phyloP scores from a whole-genome alignment of 2,797 vertebrate species.

The Sebastes oblongus region DNA sequence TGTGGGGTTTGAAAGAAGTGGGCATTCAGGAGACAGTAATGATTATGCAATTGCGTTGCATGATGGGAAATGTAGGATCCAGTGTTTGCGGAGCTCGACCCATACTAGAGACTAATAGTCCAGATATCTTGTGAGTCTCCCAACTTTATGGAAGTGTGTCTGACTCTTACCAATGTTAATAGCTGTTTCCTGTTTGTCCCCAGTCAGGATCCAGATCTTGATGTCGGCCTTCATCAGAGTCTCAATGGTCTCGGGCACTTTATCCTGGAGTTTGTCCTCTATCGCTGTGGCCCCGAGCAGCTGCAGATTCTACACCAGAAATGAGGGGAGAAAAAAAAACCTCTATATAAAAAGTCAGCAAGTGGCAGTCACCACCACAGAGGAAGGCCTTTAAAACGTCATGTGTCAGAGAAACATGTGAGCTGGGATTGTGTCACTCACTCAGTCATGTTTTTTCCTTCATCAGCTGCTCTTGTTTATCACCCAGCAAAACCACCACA shows the following conservation, averaged over 20 bases:
- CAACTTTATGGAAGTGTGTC: background rate
- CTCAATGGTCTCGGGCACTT: constrained; percentile 98
- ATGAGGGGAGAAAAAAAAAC: constrained; percentile 8
- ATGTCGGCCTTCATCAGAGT: constrained; percentile 98
- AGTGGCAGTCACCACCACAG: constrained; percentile 26
- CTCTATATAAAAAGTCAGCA: background rate
- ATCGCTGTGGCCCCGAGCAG: constrained; percentile 97
- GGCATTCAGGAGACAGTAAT: background rate
- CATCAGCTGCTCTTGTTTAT: constrained; percentile 69
- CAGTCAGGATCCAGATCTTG: constrained; percentile 99
- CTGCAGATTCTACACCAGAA: constrained; percentile 89
- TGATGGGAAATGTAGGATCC: background rate
- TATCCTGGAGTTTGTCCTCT: constrained; percentile 97
- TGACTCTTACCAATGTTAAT: constrained; percentile 93
- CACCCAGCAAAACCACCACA: constrained; percentile 39
- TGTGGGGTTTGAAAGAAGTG: background rate
- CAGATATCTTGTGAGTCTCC: background rate
- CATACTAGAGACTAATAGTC: background rate
- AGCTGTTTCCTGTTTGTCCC: constrained; percentile 99
- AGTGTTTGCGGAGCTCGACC: background rate
- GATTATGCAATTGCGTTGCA: background rate
- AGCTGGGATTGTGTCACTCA: constrained; percentile 54
- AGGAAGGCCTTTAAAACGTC: constrained; percentile 55
- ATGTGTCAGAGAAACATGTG: constrained; percentile 61
- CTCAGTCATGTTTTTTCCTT: constrained; percentile 32